Base-by-base conservation (phyloP, 2,797 vertebrate species). In the Champsocephalus gunnari region DNA sequence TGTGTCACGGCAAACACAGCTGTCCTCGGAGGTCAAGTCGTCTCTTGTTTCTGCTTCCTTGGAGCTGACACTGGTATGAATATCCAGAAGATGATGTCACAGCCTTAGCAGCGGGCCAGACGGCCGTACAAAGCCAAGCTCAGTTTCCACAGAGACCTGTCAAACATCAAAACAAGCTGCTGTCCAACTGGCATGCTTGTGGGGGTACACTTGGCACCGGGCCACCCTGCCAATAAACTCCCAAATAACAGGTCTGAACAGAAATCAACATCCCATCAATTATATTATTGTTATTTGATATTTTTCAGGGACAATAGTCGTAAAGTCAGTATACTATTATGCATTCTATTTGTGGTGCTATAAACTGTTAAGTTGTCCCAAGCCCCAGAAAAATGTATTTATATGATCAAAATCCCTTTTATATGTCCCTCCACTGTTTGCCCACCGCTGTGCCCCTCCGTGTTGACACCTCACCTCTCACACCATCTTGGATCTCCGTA, bases 71-170 rank as follows among this genome's bases (percentile, higher is more conserved):
- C 83, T 83, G 86, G 90, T 91, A 85, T 92, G 88, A 92, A 93
- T 94, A 91, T 91, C 86, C 78, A 89, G 84, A 69, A 70, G 80
- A 91, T 94, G 93, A 95, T 92, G 91, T 95, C 92, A 95, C 80
- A 77, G 16, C 78, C 73, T 88, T 79, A 86, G 62, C 77, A 79
- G 73, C 45, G 47, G 72, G 71, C 75, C 77, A 79, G 85, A 75
- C 84, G 58, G 58, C 51, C 17, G 67, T 81, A 89, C 92, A 92
- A 90, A 93, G 90, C 83, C 80, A 73, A 79, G 88, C 86, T 90
- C 82, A 59, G 87, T 94, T 92, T 91, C 93, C 91, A 93, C 79
- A 84, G 90, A 91, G 92, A 94, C 86, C 57, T 69, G 70, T 92
- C 83, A 92, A 94, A 94, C 92, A 92, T 84, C 86, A 90, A 91